phyloP scores from a whole-genome alignment of 2,797 vertebrate genomes.

The Orestias chungarensis region DNA sequence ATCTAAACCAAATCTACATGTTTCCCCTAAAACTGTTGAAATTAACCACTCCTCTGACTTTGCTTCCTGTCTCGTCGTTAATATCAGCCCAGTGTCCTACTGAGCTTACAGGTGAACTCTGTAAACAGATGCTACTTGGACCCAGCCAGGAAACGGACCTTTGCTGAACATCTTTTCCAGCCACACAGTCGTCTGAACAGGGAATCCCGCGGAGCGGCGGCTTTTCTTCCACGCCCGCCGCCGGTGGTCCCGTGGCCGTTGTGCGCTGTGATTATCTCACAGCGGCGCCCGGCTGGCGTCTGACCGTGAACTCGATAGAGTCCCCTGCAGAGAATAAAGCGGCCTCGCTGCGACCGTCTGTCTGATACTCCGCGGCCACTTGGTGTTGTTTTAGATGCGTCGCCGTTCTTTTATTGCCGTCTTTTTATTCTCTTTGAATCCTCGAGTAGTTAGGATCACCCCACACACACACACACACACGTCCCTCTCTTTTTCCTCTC shows the following conservation, averaged over 20 bases:
- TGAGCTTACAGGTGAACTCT: constrained; percentile 26
- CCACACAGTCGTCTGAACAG: constrained; percentile 37
- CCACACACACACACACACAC: constrained; percentile 8
- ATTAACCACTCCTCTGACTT: too few species aligned
- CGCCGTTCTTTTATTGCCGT: constrained; percentile 27
- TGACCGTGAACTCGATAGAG: constrained; percentile 67
- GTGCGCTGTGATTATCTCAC: constrained; percentile 70
- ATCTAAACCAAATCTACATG: too few species aligned
- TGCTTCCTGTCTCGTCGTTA: too few species aligned
- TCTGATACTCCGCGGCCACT: constrained; percentile 56
- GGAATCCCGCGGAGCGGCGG: constrained; percentile 53
- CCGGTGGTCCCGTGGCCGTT: constrained; percentile 66
- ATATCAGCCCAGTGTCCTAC: too few species aligned
- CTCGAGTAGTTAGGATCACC: constrained; percentile 31
- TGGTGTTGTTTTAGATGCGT: constrained; percentile 55
- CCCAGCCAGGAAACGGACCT: constrained; percentile 27
- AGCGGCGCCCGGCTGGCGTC: constrained; percentile 55
- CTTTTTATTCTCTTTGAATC: constrained; percentile 49
- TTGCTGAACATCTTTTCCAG: constrained; percentile 52
- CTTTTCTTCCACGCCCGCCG: constrained; percentile 51
- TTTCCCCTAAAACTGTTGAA: too few species aligned
- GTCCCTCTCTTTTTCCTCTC: constrained; percentile 44
- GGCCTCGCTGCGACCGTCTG: constrained; percentile 50
- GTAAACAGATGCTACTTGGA: constrained; percentile 44
- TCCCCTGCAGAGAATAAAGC: constrained; percentile 60